Base-by-base conservation (phyloP, 2,797 vertebrate species). In the Chelidonichthys spinosus region DNA sequence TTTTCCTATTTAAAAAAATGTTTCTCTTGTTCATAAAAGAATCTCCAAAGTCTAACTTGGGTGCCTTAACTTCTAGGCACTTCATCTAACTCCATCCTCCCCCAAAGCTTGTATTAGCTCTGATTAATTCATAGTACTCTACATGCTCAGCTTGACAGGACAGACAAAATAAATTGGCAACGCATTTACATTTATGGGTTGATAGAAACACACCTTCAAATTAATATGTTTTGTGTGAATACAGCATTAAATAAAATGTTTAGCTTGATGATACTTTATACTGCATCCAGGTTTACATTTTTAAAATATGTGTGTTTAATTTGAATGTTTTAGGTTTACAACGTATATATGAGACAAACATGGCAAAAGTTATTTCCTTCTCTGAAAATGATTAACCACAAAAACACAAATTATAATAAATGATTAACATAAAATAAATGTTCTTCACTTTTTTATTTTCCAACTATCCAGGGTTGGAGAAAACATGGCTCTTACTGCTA, bases 401-500 rank as follows among this genome's bases (percentile, higher is more conserved):
- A 6, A 25, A 25, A 25, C 25, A 25, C 25, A 37, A 15, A 37
- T 37, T 56, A 46, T 46, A 32, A 49, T 32, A 54, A 47, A 46
- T 15, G 5, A 43, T 49, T 25, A 25, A 11, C 8, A 2, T 2
- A 1, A 18, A 52, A 11, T 32, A 2, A 37, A 64, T 46, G 2
- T 25, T 37, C 0, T 43, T n/a, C 4, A 8, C 6, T 25, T 47
- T 37, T 39, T 32, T 47, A 5, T 60, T 62, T 66, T 15, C 13
- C 62, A 61, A 42, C 18, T 44, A 67, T 68, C 11, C 47, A 99
- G 97, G 96, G 95, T 4, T 99, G 97, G 97, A 96, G 87, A 86
- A 95, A 92, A 83, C 90, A 96, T 43, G 94, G 95, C 0, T 96
- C 94, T 63, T 96, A 96, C 89, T 99, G 97, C 82, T 99, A 97